phyloP scores from a whole-genome alignment of 1,140 invertebrate genomes.

The Cecropterus lyciades region DNA sequence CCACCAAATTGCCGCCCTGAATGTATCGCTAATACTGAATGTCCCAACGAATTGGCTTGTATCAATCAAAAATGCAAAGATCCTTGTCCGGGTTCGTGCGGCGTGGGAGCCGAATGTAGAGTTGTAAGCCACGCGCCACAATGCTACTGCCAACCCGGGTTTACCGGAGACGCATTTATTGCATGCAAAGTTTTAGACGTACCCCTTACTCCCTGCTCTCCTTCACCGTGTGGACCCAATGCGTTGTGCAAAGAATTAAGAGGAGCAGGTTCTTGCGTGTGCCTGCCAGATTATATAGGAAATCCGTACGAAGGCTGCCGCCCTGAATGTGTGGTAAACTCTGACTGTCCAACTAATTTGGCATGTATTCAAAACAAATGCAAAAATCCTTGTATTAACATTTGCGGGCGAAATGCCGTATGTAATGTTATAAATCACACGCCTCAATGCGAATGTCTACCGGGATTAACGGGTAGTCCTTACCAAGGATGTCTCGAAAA shows the following conservation, averaged over 20 bases:
- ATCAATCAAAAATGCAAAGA: slow-evolving; percentile 89
- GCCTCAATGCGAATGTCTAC: slow-evolving; percentile 84
- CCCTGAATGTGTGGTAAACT: slow-evolving; percentile 87
- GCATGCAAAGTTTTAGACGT: slow-evolving; percentile 81
- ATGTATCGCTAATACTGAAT: slow-evolving; percentile 90
- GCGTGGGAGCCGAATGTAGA: slow-evolving; percentile 87
- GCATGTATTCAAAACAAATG: slow-evolving; percentile 87
- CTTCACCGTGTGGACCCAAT: slow-evolving; percentile 89
- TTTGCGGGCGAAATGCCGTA: slow-evolving; percentile 86
- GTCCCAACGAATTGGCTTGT: slow-evolving; percentile 89
- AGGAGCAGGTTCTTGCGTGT: slow-evolving; percentile 86
- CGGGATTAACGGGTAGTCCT: slow-evolving; percentile 86
- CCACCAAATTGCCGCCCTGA: slow-evolving; percentile 90
- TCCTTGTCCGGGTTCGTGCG: slow-evolving; percentile 90
- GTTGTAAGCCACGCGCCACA: slow-evolving; percentile 88
- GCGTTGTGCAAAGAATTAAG: slow-evolving; percentile 86
- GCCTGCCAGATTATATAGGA: slow-evolving; percentile 86
- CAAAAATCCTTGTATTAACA: slow-evolving; percentile 87
- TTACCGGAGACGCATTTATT: slow-evolving; percentile 87
- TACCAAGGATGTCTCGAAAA: slow-evolving; percentile 74
- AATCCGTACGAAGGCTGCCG: slow-evolving; percentile 87
- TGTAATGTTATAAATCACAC: slow-evolving; percentile 86
- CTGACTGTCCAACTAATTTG: slow-evolving; percentile 85
- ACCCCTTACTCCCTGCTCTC: slow-evolving; percentile 85
- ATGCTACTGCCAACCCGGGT: slow-evolving; percentile 86